Conservation (phyloP, 2,888 invertebrate genomes). For the Hetaerina titia region DNA sequence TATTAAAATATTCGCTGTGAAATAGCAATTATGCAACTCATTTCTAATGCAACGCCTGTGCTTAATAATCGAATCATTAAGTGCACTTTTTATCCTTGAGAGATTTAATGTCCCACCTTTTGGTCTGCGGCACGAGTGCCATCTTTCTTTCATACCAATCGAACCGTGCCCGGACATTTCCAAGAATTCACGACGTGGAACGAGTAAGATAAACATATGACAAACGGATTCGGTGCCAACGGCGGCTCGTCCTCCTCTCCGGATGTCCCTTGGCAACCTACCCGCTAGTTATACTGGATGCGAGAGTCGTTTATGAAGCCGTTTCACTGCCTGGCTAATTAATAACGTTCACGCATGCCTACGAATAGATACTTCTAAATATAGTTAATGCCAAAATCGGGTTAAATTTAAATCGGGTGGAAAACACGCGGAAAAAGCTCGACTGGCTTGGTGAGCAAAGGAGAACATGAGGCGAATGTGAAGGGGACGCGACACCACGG, state of each 20-base stretch:
- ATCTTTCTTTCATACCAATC: not conserved
- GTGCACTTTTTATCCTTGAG: not conserved
- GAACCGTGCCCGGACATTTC: not conserved
- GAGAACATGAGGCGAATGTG: too few relatives aligned
- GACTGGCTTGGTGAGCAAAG: too few relatives aligned
- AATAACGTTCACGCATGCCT: not conserved
- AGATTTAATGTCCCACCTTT: not conserved
- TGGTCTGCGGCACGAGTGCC: not conserved
- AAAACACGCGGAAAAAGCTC: too few relatives aligned
- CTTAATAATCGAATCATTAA: too few relatives aligned
- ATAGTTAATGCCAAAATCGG: not conserved
- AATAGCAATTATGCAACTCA: too few relatives aligned
- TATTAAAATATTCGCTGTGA: too few relatives aligned
- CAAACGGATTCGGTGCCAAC: not conserved
- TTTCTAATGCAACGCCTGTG: too few relatives aligned
- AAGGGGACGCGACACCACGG: too few relatives aligned
- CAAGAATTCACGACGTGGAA: not conserved
- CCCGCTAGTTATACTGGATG: not conserved
- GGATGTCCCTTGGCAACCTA: not conserved
- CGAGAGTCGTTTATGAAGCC: not conserved
- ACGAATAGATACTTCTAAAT: not conserved
- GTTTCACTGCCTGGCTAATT: not conserved
- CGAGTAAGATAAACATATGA: not conserved
- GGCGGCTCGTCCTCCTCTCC: not conserved
- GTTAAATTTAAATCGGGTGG: not conserved